Percentiles rank a stretch among this genome's conserved stretches.
Evolutionary conservation across 2,888 invertebrate genomes (phyloP).

Genomic region (Tenodera sinensis): DNA sequence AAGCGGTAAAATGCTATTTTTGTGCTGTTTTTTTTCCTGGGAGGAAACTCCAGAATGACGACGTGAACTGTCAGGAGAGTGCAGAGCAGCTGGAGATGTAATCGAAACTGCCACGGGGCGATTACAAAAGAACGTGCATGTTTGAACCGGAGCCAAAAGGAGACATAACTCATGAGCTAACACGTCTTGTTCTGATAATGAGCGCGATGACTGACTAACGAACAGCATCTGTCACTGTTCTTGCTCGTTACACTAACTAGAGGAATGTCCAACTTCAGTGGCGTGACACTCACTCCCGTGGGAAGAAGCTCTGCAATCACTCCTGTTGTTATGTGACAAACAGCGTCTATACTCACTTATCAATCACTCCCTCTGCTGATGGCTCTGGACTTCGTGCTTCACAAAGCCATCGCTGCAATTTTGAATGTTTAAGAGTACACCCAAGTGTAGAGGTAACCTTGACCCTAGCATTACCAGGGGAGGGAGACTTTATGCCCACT

Average conservation of each 20-base stretch:
- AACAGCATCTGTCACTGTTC: background rate
- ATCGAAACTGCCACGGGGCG: background rate
- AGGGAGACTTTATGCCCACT: no score
- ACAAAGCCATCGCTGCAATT: no score
- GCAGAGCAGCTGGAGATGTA: background rate
- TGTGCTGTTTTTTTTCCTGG: no score
- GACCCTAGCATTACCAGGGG: no score
- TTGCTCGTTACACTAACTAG: background rate
- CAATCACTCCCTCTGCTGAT: no score
- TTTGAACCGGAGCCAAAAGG: background rate
- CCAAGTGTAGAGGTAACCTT: no score
- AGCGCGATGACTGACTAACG: background rate
- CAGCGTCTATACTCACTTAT: no score
- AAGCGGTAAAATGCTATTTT: no score
- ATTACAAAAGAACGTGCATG: background rate
- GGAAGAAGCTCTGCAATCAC: no score
- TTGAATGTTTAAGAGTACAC: no score
- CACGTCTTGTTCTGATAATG: background rate
- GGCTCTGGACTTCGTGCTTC: no score
- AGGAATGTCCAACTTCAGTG: background rate
- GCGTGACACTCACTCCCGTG: background rate
- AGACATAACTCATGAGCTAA: background rate
- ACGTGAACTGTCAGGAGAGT: background rate
- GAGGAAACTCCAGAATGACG: background rate
- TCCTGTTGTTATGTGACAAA: no score